Base-by-base conservation (phyloP, 2,797 vertebrate species). In the Dermochelys coriacea region DNA sequence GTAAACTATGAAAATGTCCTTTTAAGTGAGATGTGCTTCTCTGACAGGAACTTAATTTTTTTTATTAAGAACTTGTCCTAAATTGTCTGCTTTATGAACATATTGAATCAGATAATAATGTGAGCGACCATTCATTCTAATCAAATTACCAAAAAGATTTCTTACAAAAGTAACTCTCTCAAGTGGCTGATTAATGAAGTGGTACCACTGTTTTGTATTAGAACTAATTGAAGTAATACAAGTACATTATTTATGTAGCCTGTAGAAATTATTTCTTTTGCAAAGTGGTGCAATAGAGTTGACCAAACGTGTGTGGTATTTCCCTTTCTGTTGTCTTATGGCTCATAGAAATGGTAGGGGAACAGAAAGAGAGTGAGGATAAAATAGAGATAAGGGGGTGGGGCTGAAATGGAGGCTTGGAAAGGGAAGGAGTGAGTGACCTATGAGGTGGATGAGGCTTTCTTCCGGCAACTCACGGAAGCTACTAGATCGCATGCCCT, bases 171-270 rank as follows among this genome's bases (percentile, higher is more conserved):
- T 98, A 98, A 98, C 96, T 97, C 97, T 98, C 97, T 98, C 94
- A 97, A 98, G 97, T 75, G 77, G 96, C 97, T 98, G 98, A 98
- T 98, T 98, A 98, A 98, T 98, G 98, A 98, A 98, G 98, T 98
- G 98, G 97, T 98, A 94, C 97, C 97, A 98, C 95, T 98, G 98
- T 98, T 98, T 98, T 98, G 87, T 98, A 96, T 98, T 98, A 97
- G 93, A 98, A 98, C 97, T 98, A 98, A 98, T 98, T 98, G 98
- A 98, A 98, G 98, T 98, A 98, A 98, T 98, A 97, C 97, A 98
- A 98, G 98, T 98, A 98, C 98, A 96, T 97, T 97, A 95, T 96
- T 98, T 98, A 96, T 96, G 94, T 98, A 98, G 97, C 96, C 97
- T 97, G 93, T 97, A 94, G 96, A 98, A 98, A 98, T 98, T 95